These are phyloP conservation scores for Heteromurus nitidus DNA, from an alignment of 2,888 invertebrate species.

Conservation along the genomic window DNA sequence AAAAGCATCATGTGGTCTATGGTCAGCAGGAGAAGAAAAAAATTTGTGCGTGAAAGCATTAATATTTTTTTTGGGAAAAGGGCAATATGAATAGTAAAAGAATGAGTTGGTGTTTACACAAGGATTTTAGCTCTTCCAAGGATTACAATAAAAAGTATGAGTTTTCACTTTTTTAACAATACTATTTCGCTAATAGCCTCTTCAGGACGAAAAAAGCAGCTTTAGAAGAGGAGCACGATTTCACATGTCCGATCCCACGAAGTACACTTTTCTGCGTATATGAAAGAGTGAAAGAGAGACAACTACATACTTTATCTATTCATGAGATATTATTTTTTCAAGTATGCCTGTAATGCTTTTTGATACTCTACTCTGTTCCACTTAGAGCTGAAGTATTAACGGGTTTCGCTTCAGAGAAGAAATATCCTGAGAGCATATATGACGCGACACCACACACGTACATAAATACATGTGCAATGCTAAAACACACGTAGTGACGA, in stretches of 20 bases:
- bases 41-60: too few species aligned
- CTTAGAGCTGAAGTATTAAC: background rate
- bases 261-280: too few species aligned
- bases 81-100: too few species aligned
- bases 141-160: background rate
- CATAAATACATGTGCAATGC: background rate
- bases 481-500: background rate
- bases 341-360: background rate
- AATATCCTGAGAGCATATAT: background rate
- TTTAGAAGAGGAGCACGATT: background rate
- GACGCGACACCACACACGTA: too few species aligned
- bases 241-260: background rate
- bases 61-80: too few species aligned
- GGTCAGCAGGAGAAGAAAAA: background rate
- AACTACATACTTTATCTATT: background rate
- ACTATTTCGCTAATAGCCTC: too few species aligned
- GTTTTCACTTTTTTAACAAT: too few species aligned
- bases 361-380: background rate
- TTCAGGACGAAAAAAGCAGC: too few species aligned
- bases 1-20: constrained; percentile 2
- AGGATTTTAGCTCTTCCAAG: background rate
- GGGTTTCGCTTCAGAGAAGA: background rate
- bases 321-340: background rate
- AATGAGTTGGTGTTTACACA: background rate
- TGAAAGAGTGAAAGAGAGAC: too few species aligned